Base-by-base conservation (phyloP, 1,140 invertebrate genomes). In the Leptonema lineaticorne region DNA sequence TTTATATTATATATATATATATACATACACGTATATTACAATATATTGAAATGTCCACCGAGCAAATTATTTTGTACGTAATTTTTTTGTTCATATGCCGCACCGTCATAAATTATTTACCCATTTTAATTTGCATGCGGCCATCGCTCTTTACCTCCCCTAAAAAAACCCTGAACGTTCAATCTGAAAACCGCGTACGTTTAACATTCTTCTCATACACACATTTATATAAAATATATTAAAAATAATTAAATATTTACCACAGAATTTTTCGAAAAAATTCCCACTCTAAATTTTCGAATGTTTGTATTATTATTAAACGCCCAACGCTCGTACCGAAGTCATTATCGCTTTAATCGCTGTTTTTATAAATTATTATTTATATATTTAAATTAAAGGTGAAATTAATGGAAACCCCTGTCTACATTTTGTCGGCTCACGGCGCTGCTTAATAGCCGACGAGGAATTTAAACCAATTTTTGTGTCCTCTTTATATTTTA, bases 91-190 rank as follows among this genome's bases (percentile, higher is more conserved):
- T 69, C 58, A 64, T 60, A 72, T 67, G 50, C 60, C 41, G 62
- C 66, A 41, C 60, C 14, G 63, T 41, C 70, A 72, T 72, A 72
- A 72, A 72, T 72, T 72, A 68, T 72, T 67, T 69, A 60, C 70
- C 67, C 70, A 67, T 72, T 72, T 72, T 72, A 72, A 72, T 72
- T 72, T 72, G 70, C 67, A 72, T 72, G 66, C 65, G 62, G 66
- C 62, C 60, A 67, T 45, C 65, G 69, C 65, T 68, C 69, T 46
- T 53, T 53, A 53, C 22, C 20, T 24, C 9, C 46, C 18, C 46
- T 8, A 16, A 9, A 6, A 26, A 24, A 24, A 26, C 50, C 50
- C 24, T 26, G 50, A 53, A 53, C 50, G 24, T 53, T 14, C 50
- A 53, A 53, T 53, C 50, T 45, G 37, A 45, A 45, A 45, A 16